A percentile compares a stretch with the other conserved stretches of the same genome.
Conservation (phyloP, 2,113 vertebrate genomes). For the Sprattus sprattus region DNA sequence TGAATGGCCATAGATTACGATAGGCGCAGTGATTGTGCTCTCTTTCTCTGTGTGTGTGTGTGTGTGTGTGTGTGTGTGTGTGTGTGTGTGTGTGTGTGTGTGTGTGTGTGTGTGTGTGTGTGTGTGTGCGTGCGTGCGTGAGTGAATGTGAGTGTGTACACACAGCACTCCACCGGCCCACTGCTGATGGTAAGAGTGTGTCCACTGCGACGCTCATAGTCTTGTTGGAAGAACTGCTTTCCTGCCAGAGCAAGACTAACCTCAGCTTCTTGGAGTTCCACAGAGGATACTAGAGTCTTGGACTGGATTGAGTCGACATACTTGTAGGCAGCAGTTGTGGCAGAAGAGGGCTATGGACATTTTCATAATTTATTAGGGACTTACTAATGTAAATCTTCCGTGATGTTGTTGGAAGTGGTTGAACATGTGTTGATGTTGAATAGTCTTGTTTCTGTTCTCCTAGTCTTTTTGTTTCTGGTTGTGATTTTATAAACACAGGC, state of each 20-base stretch:
- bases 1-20: neutral
- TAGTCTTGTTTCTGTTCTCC: neutral
- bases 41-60: neutral
- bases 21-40: neutral
- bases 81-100: neutral
- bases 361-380: neutral
- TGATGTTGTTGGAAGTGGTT: neutral
- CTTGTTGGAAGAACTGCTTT: neutral
- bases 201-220: neutral
- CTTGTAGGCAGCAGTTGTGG: neutral
- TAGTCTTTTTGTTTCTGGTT: neutral
- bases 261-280: neutral
- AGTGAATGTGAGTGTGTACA: neutral
- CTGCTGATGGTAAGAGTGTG: neutral
- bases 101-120: no score
- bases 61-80: neutral
- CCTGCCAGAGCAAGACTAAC: neutral
- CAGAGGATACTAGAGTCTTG: neutral
- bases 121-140: neutral
- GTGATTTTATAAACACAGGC: neutral
- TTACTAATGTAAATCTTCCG: neutral
- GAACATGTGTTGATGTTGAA: neutral
- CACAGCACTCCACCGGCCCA: neutral
- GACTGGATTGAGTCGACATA: neutral
- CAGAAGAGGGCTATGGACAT: neutral